Conservation (phyloP, 1,140 invertebrate species). For the Portunus trituberculatus region DNA sequence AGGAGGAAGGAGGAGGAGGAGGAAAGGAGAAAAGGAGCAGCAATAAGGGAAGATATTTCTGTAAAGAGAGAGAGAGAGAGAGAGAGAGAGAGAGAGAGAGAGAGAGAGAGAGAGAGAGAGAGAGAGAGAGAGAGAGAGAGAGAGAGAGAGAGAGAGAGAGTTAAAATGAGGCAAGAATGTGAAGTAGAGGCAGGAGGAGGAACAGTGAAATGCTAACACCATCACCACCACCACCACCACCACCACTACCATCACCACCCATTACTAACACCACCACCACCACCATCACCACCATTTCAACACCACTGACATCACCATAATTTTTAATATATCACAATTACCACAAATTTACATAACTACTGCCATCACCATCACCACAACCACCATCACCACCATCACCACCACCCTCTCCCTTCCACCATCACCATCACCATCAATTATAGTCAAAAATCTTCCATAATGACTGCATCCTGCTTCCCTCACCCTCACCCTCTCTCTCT, state of each 20-base stretch:
- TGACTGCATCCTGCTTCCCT: constrained; percentile 1
- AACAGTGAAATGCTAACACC: not conserved
- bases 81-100: too few species aligned
- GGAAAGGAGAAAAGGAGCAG: not conserved
- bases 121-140: too few species aligned
- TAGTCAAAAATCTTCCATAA: not conserved
- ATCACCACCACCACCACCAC: too few species aligned
- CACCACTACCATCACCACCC: not conserved
- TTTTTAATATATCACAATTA: too few species aligned
- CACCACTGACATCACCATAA: not conserved
- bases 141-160: not conserved
- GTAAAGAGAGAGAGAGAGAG: not conserved
- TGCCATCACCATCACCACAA: not conserved
- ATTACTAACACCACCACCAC: not conserved
- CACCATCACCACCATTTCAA: not conserved
- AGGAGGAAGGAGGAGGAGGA: too few species aligned
- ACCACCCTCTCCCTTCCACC: not conserved
- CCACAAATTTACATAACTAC: not conserved
- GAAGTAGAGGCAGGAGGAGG: not conserved
- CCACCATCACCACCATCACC: not conserved
- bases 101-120: too few species aligned
- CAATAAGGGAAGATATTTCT: not conserved
- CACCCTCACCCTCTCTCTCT: not conserved
- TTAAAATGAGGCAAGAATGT: not conserved
- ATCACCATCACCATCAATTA: constrained; percentile 11